Evolutionary conservation across 2,888 invertebrate species (phyloP).

Genomic region (Oscheius sp.): DNA sequence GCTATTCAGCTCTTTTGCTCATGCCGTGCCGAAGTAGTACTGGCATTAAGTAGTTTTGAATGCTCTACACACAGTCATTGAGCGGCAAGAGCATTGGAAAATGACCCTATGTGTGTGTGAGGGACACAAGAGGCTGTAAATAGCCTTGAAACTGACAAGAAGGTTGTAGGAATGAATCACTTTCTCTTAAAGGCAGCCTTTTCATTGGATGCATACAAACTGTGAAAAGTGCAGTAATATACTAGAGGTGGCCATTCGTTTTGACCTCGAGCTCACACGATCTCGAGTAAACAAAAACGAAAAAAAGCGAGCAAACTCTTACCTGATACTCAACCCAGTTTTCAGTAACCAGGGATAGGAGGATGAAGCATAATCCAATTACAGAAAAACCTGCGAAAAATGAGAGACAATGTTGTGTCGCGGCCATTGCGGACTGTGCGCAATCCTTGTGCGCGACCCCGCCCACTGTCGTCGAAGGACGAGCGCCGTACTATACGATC

Average conservation of each 20-base stretch:
- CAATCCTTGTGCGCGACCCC: constrained; percentile 32
- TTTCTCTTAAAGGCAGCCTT: too few relatives aligned
- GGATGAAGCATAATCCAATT: constrained; percentile 89
- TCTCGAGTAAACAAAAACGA: constrained; percentile 6
- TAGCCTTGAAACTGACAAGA: constrained; percentile 29
- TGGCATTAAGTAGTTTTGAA: background rate
- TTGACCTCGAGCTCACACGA: background rate
- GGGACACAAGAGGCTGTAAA: constrained; percentile 21
- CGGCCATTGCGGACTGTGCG: constrained; percentile 53
- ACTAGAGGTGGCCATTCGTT: too few relatives aligned
- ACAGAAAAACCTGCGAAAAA: constrained; percentile 95
- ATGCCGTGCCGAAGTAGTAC: constrained; percentile 12
- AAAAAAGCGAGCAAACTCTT: constrained; percentile 74
- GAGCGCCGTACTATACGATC: constrained; percentile 29
- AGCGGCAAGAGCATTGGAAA: background rate
- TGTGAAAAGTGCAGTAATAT: too few relatives aligned
- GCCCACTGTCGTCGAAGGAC: constrained; percentile 35
- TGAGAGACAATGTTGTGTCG: constrained; percentile 84
- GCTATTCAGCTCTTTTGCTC: background rate
- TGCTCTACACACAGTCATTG: too few relatives aligned
- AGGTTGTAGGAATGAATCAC: background rate
- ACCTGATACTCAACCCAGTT: constrained; percentile 96
- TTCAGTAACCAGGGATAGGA: constrained; percentile 94
- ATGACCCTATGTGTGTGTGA: constrained; percentile 2
- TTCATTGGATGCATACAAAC: too few relatives aligned